Evolutionary conservation across 2,888 invertebrate genomes (phyloP).

Genomic region (Nudaria mundana): DNA sequence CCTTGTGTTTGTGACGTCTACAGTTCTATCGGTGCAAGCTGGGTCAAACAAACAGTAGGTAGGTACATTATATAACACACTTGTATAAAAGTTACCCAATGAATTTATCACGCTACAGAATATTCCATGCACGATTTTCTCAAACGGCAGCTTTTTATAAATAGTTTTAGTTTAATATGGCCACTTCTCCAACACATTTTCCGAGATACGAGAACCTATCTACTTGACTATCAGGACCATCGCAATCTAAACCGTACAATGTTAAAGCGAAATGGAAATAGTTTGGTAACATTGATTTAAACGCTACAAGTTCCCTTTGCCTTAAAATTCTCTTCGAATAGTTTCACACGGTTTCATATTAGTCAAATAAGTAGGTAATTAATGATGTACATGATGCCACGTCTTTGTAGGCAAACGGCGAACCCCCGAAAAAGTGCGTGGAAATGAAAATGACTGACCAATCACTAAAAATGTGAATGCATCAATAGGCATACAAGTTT

Average conservation of each 20-base stretch:
- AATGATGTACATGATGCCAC: no score
- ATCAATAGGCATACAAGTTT: no score
- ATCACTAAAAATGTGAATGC: no score
- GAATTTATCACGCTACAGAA: neutral
- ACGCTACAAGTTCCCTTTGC: constrained; percentile 4
- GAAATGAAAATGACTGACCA: no score
- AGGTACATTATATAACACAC: no score
- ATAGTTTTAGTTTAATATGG: neutral
- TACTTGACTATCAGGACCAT: neutral
- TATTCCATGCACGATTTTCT: neutral
- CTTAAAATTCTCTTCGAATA: constrained; percentile 1
- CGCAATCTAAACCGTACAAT: neutral
- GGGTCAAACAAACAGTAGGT: no score
- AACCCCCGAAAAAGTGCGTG: no score
- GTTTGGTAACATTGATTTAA: constrained; percentile 9
- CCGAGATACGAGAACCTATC: neutral
- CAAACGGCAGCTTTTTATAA: neutral
- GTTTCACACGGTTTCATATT: constrained; percentile 1
- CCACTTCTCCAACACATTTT: neutral
- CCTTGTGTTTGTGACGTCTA: no score
- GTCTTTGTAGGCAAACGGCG: no score
- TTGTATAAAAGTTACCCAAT: neutral
- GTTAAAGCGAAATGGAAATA: constrained; percentile 8
- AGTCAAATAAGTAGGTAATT: constrained; percentile 1
- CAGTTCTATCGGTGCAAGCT: no score